These are phyloP conservation scores for Masnerella sp. DNA, from an alignment of 2,888 invertebrate genomes.

Conservation along the genomic window DNA sequence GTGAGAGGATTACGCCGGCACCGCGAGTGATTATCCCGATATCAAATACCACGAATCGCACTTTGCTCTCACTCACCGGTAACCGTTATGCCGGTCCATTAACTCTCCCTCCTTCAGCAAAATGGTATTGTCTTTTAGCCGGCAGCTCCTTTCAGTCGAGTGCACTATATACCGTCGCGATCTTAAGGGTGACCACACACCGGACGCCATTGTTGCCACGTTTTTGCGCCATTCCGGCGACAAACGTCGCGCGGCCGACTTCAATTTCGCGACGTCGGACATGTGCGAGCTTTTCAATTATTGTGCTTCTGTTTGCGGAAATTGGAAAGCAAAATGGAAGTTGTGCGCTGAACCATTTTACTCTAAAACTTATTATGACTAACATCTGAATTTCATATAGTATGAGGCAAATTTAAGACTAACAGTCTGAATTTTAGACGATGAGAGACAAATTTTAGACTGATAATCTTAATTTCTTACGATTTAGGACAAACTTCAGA, in stretches of 20 bases:
- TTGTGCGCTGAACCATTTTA: no score
- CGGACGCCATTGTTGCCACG: slow-evolving; percentile 35
- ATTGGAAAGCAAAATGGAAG: no score
- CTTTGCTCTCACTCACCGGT: slow-evolving; percentile 68
- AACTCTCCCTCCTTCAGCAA: slow-evolving; percentile 62
- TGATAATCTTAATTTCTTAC: no score
- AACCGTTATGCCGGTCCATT: slow-evolving; percentile 65
- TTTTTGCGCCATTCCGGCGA: slow-evolving; percentile 41
- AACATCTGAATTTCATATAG: no score
- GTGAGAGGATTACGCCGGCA: slow-evolving; percentile 60
- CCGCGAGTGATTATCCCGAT: slow-evolving; percentile 75
- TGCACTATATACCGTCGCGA: slow-evolving; percentile 57
- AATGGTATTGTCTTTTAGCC: slow-evolving; percentile 63
- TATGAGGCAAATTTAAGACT: no score
- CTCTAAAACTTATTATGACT: no score
- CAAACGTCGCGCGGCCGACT: slow-evolving; percentile 25
- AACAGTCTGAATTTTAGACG: no score
- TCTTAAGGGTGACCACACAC: slow-evolving; percentile 61
- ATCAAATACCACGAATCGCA: slow-evolving; percentile 77
- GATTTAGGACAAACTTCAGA: no score
- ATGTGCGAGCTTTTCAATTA: no score
- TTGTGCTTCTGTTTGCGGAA: no score
- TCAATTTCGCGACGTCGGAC: slow-evolving; percentile 32
- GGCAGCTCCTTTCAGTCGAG: slow-evolving; percentile 60
- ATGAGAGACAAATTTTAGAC: no score